These are phyloP conservation scores for Nymphalis c-album DNA, from an alignment of 2,888 invertebrate genomes.

Conservation along the genomic window DNA sequence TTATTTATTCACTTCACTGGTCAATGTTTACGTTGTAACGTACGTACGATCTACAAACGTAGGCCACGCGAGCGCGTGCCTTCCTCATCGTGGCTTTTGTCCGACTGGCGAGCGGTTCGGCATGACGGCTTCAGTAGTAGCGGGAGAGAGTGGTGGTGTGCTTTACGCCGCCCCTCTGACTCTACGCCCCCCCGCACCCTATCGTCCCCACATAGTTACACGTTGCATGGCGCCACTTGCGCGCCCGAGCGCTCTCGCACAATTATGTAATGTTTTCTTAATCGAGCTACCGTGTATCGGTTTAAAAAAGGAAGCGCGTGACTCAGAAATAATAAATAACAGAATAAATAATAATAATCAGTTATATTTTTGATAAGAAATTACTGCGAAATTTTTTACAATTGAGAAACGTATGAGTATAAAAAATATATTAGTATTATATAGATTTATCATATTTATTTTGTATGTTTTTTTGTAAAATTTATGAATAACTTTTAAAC, in stretches of 20 bases:
- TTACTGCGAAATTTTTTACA: no score
- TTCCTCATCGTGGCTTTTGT: slow-evolving; percentile 69
- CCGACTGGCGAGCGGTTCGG: slow-evolving; percentile 65
- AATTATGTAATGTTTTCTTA: slow-evolving; percentile 80
- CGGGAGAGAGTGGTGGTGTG: slow-evolving; percentile 67
- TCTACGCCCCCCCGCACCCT: slow-evolving; percentile 59
- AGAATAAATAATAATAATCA: not conserved
- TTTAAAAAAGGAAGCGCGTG: slow-evolving; percentile 56
- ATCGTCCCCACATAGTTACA: slow-evolving; percentile 72
- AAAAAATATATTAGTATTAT: not conserved
- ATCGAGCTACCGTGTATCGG: slow-evolving; percentile 66
- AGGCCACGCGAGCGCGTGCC: slow-evolving; percentile 67
- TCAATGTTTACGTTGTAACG: slow-evolving; percentile 76
- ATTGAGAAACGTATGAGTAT: no score
- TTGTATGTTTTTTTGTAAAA: not conserved
- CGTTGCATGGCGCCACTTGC: slow-evolving; percentile 79
- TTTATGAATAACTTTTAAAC: slow-evolving; percentile 22
- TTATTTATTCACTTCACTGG: slow-evolving; percentile 60
- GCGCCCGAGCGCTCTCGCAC: slow-evolving; percentile 69
- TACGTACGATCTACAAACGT: slow-evolving; percentile 48
- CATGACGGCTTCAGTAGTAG: slow-evolving; percentile 45
- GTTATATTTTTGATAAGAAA: no score
- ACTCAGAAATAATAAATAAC: slow-evolving; percentile 25
- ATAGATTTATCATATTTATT: not conserved
- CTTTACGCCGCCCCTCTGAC: slow-evolving; percentile 62